Evolutionary conservation across 1,140 invertebrate genomes (phyloP).

Genomic region (Hirudo medicinalis): DNA sequence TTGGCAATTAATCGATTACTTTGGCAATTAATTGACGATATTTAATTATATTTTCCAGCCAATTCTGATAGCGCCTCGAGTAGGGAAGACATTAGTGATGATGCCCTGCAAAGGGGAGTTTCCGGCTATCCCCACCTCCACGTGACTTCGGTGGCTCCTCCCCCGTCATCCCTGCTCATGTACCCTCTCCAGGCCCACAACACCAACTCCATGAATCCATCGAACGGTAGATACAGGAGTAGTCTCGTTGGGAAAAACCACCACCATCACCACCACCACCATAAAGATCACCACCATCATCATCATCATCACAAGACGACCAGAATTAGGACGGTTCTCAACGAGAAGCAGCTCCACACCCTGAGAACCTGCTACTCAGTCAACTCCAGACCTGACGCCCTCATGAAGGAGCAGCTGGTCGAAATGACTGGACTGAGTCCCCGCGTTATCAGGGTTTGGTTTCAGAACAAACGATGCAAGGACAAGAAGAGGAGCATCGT

Average conservation of each 20-base stretch:
- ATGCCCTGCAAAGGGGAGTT: too few relatives aligned
- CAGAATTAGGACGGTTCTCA: conserved; percentile 87
- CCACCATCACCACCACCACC: conserved; percentile 19
- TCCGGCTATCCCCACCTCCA: too few relatives aligned
- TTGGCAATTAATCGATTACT: too few relatives aligned
- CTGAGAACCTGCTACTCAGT: conserved; percentile 77
- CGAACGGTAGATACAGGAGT: not conserved
- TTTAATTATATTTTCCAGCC: too few relatives aligned
- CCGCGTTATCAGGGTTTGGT: conserved; percentile 92
- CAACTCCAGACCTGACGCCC: conserved; percentile 90
- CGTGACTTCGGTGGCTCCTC: too few relatives aligned
- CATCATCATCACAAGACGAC: conserved; percentile 61
- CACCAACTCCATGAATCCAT: not conserved
- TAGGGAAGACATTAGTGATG: too few relatives aligned
- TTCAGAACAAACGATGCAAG: conserved; percentile 92
- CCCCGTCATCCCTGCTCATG: not conserved
- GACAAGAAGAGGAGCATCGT: conserved; percentile 95
- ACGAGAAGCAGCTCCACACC: conserved; percentile 95
- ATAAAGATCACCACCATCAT: not conserved
- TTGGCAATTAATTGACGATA: too few relatives aligned
- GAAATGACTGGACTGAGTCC: conserved; percentile 94
- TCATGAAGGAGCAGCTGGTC: conserved; percentile 98
- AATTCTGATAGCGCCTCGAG: too few relatives aligned
- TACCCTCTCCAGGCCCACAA: conserved; percentile 4
- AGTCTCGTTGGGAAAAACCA: not conserved